Evolutionary conservation across 2,797 vertebrate genomes (phyloP).

Genomic region (Sciurus vulgaris): DNA sequence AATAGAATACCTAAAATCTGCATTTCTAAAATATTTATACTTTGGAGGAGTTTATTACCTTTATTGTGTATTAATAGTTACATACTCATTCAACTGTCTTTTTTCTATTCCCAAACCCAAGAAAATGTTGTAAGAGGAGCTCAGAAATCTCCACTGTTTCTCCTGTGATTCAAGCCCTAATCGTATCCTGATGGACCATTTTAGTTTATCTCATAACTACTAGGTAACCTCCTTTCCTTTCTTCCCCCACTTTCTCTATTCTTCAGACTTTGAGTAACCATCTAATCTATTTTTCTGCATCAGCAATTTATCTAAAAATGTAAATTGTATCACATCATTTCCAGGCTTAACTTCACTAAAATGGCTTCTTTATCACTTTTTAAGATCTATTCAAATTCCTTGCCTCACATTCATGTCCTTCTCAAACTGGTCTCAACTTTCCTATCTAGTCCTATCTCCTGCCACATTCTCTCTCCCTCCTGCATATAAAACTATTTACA

Average conservation of each 20-base stretch:
- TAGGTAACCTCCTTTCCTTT: neutral
- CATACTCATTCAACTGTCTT: neutral
- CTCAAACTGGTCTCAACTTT: neutral
- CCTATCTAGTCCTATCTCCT: neutral
- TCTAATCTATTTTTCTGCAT: neutral
- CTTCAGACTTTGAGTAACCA: neutral
- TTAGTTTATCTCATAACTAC: neutral
- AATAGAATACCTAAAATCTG: neutral
- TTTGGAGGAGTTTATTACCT: neutral
- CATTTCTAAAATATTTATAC: conserved; percentile 6
- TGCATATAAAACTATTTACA: neutral
- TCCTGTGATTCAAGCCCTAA: neutral
- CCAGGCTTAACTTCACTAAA: conserved; percentile 26
- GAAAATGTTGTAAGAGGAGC: neutral
- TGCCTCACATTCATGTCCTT: neutral
- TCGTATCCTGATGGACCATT: neutral
- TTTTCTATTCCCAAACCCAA: neutral
- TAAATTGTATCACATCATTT: neutral
- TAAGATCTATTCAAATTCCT: neutral
- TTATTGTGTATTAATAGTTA: neutral
- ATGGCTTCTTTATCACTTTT: conserved; percentile 12
- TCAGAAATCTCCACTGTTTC: neutral
- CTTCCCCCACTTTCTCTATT: neutral
- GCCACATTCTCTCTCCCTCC: neutral
- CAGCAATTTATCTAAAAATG: neutral